Evolutionary conservation across 2,888 invertebrate genomes (phyloP), one percentile per base, ranked within the genome.

Genomic region (Pristionchus maxplancki): DNA sequence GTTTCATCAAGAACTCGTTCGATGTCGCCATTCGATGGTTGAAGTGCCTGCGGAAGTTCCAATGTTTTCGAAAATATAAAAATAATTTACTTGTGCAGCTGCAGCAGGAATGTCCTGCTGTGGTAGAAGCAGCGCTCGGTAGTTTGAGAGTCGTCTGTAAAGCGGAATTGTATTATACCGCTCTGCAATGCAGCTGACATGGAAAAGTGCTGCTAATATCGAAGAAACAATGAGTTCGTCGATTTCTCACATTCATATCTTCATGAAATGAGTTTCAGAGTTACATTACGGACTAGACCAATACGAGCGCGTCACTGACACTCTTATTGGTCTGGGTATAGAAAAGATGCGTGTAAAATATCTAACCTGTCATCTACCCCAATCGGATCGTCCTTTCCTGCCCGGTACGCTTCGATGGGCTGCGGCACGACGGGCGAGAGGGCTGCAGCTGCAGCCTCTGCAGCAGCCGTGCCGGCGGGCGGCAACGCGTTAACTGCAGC

Each of bases 401-500:
- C 34, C 24, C 71, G 2, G 24, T 74, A 74, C 37, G 71, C 71
- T 24, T 74, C 71, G 6, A 37, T 74, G 6, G 71, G 71, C 71
- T 74, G 71, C 40, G 71, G 34, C 71, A 74, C 40, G 37, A 74
- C 24, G 20, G 71, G 40, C 1, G 3, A 11, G 11, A 78, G 78
- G 1, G 78, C 78, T 15, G 78, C 78, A 48, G 78, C 78, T 28
- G 78, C 74, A n/a, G 37, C 74, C 31, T 28, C 78, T n/a, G 78
- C 78, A 78, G 78, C 78, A 48, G 78, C 78, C 28, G 44, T 48
- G 9, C 78, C 78, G 13, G 24, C 44, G 28, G 44, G n/a, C 11
- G 78, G 78, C 28, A 78, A 48, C 44, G 78, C 78, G 0, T 13
- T 44, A 2, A 78, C 78, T 1, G 78, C 78, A 0, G 78, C 78